phyloP scores from a whole-genome alignment of 2,797 vertebrate genomes.

The Crocodylus rhombifer region DNA sequence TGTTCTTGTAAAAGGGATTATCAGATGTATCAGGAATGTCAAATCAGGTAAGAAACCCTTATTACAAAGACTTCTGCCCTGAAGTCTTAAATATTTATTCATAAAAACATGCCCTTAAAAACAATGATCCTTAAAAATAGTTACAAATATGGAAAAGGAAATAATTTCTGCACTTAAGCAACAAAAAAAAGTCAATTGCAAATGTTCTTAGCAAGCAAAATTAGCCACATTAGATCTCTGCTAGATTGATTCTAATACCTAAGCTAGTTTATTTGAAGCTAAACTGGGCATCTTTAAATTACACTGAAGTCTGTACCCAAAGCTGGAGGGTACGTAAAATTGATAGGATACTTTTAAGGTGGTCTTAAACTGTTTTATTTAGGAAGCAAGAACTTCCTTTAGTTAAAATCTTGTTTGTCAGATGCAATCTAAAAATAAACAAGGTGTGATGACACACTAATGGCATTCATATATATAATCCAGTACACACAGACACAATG shows the following conservation, averaged over 20 bases:
- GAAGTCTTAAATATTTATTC: slow-evolving; percentile 7
- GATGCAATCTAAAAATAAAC: not conserved
- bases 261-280: no score
- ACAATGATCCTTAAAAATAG: not conserved
- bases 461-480: rapidly evolving
- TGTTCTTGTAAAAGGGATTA: slow-evolving; percentile 48
- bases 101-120: not conserved
- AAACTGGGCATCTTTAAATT: not conserved
- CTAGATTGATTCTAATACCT: no score
- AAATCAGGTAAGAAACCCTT: slow-evolving; percentile 47
- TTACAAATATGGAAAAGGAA: not conserved
- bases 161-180: not conserved
- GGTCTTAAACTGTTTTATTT: not conserved
- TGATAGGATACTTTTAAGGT: not conserved
- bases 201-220: no score
- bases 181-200: not conserved
- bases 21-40: slow-evolving; percentile 35
- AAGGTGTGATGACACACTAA: not conserved
- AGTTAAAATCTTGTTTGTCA: not conserved
- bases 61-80: not conserved
- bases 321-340: not conserved
- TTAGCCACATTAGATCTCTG: no score
- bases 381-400: not conserved
- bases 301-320: not conserved
- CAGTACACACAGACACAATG: not conserved